Evolutionary conservation across 1,140 invertebrate species (phyloP), one percentile per base, ranked within the genome.

Genomic region (Cyclina sinensis): DNA sequence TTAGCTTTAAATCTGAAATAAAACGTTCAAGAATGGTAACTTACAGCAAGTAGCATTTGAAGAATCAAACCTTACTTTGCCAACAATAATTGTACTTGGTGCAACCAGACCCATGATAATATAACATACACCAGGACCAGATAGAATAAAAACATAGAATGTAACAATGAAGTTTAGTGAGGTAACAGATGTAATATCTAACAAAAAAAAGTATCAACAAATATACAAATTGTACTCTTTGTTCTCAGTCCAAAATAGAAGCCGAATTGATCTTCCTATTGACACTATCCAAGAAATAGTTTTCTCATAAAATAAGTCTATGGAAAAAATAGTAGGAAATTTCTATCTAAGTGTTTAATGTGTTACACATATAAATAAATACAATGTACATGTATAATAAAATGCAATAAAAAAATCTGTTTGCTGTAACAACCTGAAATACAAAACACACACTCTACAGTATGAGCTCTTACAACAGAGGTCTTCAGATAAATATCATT

Each of bases 181-280:
- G 65, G 65, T 70, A 70, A 70, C 0, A 37, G 65, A n/a, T 35
- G 30, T 16, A 70, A 70, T n/a, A 70, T 35, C 21, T 37, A 70
- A 70, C 65, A 37, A 39, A 62, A 62, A 62, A 39, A 62, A 62
- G 27, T n/a, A 70, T 70, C 65, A 70, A 70, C 65, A 70, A 62
- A 70, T 37, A 37, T 37, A 37, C 14, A 35, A 43, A 14, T 43
- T 57, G 32, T 3, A 30, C 65, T 27, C 32, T 37, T 37, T 70
- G 35, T 39, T 70, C 32, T 70, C 65, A 70, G 30, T 27, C 24
- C 2, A 27, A 62, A 11, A 62, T 62, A 27, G 57, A 62, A n/a
- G n/a, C 57, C 57, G 24, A 62, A 62, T 27, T 27, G 43, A 43
- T 43, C 14, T 43, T 43, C 4, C 4, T 43, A 43, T 7, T 7